Evolutionary conservation across 2,888 invertebrate genomes (phyloP).

Genomic region (Ornithoptera alexandrae): DNA sequence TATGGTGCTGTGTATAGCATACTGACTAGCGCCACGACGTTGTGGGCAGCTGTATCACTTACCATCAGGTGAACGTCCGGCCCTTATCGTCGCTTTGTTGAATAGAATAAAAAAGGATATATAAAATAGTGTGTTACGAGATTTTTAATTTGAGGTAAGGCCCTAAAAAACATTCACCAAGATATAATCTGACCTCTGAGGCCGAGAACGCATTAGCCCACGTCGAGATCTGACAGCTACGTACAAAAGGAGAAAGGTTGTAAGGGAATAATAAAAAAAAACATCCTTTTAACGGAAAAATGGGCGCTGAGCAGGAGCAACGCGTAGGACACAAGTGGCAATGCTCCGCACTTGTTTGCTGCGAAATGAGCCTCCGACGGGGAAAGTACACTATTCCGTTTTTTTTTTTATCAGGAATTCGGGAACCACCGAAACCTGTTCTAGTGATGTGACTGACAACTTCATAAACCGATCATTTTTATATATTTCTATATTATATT

Average conservation of each 20-base stretch:
- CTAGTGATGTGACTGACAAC: too few relatives aligned
- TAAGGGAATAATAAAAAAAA: conserved; percentile 10
- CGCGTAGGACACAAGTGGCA: conserved; percentile 37
- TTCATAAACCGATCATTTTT: too few relatives aligned
- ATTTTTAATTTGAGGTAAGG: too few relatives aligned
- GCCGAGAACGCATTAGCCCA: conserved; percentile 12
- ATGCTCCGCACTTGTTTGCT: conserved; percentile 39
- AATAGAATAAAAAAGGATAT: too few relatives aligned
- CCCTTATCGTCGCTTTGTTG: too few relatives aligned
- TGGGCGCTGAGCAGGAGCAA: conserved; percentile 13
- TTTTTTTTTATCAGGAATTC: conserved; percentile 32
- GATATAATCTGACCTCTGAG: neutral
- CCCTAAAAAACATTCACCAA: too few relatives aligned
- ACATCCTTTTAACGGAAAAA: conserved; percentile 15
- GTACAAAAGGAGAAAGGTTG: conserved; percentile 21
- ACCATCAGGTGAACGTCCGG: too few relatives aligned
- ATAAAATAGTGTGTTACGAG: too few relatives aligned
- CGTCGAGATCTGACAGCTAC: conserved; percentile 14
- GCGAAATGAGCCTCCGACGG: conserved; percentile 37
- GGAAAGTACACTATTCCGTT: conserved; percentile 34
- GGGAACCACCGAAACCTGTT: conserved; percentile 11
- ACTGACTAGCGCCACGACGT: too few relatives aligned
- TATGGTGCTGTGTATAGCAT: too few relatives aligned
- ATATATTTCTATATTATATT: too few relatives aligned
- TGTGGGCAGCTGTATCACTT: too few relatives aligned